Base-by-base conservation (phyloP, 2,113 vertebrate species). In the Scortum barcoo region DNA sequence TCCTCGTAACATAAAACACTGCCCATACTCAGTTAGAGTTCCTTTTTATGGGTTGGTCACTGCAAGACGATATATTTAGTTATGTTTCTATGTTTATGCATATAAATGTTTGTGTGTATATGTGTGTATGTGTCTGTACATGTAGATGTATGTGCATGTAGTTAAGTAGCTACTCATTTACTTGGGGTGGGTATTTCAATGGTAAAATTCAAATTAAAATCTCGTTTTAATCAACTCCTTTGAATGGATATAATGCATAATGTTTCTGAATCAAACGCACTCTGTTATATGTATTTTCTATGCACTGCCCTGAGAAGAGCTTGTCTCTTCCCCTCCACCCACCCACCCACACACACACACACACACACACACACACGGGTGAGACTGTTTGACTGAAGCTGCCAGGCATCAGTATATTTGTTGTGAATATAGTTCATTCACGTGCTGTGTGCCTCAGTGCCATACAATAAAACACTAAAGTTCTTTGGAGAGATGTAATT, bases 401-500 rank as follows among this genome's bases (percentile, higher is more conserved):
- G 30, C 58, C 19, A 5, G 58, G 69, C 36, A 54, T 80, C 11
- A 80, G 28, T 63, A 53, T 10, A 51, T 44, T 76, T 79, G 54
- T 60, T 68, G 26, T 80, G 26, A 38, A 36, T 60, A 62, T 36
- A 38, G 42, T 82, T 62, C 10, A 44, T 38, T 79, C 22, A 26
- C n/a, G n/a, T 69, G 63, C n/a, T 78, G 7, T 53, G 44, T 26
- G 38, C 48, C 51, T 51, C 30, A 12, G 12, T 69, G 44, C 56
- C 72, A 78, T 60, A 14, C 44, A 16, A 24, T 20, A 7, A 17
- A 36, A 54, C 44, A 84, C 61, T 36, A 9, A 22, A 28, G 33
- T 24, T 78, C 14, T 79, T 69, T 76, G 46, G 75, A 81, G 42
- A 28, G 28, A 60, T 61, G 42, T 63, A 73, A 68, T 58, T 69